Conservation (phyloP, 2,797 vertebrate species). For the Muscicapa striata region DNA sequence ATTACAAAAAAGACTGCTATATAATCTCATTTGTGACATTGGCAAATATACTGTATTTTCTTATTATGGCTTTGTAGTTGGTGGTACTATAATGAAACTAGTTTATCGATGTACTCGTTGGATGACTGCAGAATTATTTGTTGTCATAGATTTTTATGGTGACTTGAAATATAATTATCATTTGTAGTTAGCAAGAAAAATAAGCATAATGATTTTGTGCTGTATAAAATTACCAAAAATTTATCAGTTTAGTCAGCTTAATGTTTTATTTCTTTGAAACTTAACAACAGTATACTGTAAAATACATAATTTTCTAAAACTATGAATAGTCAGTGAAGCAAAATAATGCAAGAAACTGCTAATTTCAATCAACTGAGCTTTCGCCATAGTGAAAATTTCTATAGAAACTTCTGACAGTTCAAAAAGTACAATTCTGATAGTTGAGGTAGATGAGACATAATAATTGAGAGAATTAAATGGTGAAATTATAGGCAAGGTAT, state of each 20-base stretch:
- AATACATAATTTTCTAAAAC: constrained; percentile 21
- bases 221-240: neutral
- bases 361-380: neutral
- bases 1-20: neutral
- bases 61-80: constrained; percentile 47
- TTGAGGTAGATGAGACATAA: neutral
- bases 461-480: neutral
- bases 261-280: constrained; percentile 14
- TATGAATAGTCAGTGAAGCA: neutral
- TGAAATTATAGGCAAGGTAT: neutral
- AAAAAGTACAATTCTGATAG: neutral
- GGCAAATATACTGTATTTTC: constrained; percentile 26
- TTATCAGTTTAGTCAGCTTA: constrained; percentile 17
- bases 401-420: neutral
- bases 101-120: constrained; percentile 34
- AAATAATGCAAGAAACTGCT: neutral
- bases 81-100: constrained; percentile 56
- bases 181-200: constrained; percentile 63
- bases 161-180: constrained; percentile 48
- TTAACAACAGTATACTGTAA: neutral
- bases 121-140: constrained; percentile 36
- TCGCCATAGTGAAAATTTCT: neutral
- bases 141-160: constrained; percentile 56
- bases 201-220: constrained; percentile 40
- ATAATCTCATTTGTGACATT: constrained; percentile 48